Percentiles rank a stretch among this genome's conserved stretches.
Conservation (phyloP, 2,888 invertebrate species). For the Digitonthophagus gazella region DNA sequence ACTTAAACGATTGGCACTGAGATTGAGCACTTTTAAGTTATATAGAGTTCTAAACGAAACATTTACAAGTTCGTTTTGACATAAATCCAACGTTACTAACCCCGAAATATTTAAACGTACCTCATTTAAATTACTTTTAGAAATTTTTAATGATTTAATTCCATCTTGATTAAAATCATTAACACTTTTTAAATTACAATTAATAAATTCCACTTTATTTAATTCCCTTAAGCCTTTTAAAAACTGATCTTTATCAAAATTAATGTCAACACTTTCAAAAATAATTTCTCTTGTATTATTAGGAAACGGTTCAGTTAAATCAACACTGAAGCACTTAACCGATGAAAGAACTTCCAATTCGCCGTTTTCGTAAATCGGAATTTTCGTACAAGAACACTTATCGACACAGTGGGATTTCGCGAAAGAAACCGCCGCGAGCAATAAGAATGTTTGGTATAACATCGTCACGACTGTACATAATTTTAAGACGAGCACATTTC, state of each 20-base stretch:
- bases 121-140: constrained; percentile 8
- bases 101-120: constrained; percentile 43
- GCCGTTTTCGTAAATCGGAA: constrained; percentile 33
- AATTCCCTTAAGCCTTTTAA: constrained; percentile 32
- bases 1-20: constrained; percentile 67
- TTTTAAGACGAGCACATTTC: constrained; percentile 19
- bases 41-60: constrained; percentile 58
- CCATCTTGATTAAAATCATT: not conserved
- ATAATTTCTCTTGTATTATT: constrained; percentile 26
- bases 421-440: constrained; percentile 39
- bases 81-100: constrained; percentile 61
- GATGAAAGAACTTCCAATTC: not conserved
- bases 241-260: constrained; percentile 33
- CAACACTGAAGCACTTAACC: not conserved
- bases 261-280: constrained; percentile 32
- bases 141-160: constrained; percentile 13
- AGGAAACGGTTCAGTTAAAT: constrained; percentile 31
- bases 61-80: constrained; percentile 59
- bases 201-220: constrained; percentile 29
- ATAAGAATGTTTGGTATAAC: constrained; percentile 42
- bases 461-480: constrained; percentile 37
- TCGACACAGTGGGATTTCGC: constrained; percentile 40
- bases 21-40: constrained; percentile 58
- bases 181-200: constrained; percentile 29
- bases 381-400: constrained; percentile 42